Evolutionary conservation across 2,113 vertebrate genomes (phyloP).

Genomic region (Eulemur macaco): DNA sequence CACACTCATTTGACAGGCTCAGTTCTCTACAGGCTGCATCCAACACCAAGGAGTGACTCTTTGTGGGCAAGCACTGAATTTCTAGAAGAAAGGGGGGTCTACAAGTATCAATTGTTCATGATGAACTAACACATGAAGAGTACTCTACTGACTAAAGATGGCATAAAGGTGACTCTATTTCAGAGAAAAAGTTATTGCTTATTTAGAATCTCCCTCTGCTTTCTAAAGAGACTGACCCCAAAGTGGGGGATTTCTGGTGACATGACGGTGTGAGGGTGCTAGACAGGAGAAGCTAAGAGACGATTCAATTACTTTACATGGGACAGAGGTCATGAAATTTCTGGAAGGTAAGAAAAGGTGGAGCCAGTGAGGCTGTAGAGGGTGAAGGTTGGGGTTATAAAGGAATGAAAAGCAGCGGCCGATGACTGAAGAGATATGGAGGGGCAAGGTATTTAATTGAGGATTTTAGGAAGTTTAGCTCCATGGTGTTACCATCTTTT

Average conservation of each 20-base stretch:
- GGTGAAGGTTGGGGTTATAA: neutral
- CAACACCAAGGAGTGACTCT: neutral
- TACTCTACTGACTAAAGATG: neutral
- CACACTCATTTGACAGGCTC: neutral
- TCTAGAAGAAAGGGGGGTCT: neutral
- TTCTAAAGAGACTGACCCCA: neutral
- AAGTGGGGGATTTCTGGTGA: neutral
- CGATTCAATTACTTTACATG: neutral
- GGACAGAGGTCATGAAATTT: neutral
- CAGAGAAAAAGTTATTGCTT: neutral
- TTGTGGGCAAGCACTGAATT: neutral
- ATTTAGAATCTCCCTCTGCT: neutral
- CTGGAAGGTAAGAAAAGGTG: neutral
- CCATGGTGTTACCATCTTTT: neutral
- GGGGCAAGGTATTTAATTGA: neutral
- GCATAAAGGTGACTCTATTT: neutral
- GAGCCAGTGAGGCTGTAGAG: neutral
- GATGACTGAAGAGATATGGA: neutral
- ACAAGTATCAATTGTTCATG: neutral
- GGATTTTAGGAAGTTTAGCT: neutral
- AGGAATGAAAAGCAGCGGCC: neutral
- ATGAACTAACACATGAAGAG: neutral
- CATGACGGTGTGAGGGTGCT: neutral
- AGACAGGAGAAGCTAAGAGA: neutral
- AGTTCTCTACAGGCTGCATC: neutral